A percentile compares a stretch with the other conserved stretches of the same genome.
Evolutionary conservation across 2,797 vertebrate genomes (phyloP).

Genomic region (Thalassophryne amazonica): DNA sequence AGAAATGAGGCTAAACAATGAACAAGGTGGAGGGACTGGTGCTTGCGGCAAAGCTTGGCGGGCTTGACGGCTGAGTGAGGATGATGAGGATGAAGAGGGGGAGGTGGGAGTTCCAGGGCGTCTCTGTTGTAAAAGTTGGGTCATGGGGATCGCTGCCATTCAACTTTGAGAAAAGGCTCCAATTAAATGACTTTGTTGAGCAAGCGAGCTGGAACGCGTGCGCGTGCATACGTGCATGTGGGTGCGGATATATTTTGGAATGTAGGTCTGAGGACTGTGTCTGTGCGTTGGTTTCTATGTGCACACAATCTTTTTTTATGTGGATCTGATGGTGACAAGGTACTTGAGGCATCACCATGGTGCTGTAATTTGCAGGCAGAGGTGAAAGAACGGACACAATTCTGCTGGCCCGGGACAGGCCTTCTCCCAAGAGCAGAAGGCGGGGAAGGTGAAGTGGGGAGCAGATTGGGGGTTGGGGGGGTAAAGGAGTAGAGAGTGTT

Average conservation of each 20-base stretch:
- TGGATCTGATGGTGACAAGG: constrained; percentile 56
- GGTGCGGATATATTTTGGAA: constrained; percentile 27
- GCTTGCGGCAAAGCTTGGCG: too few relatives aligned
- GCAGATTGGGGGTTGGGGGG: neutral
- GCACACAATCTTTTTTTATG: constrained; percentile 38
- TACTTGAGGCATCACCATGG: constrained; percentile 89
- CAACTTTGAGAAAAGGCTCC: constrained; percentile 79
- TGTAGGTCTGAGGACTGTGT: constrained; percentile 12
- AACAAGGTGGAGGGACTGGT: constrained; percentile 26
- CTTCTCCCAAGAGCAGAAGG: constrained; percentile 80
- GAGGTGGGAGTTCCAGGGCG: constrained; percentile 20
- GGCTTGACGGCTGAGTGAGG: constrained; percentile 29
- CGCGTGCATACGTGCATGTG: neutral
- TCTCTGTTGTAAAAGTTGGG: constrained; percentile 63
- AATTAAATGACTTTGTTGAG: constrained; percentile 87
- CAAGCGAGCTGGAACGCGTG: constrained; percentile 61
- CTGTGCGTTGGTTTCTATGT: constrained; percentile 23
- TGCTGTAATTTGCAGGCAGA: constrained; percentile 90
- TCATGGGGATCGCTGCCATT: constrained; percentile 68
- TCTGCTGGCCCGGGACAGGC: constrained; percentile 81
- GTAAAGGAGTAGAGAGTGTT: constrained; percentile 38
- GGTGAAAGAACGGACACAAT: constrained; percentile 88
- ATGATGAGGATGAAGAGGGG: constrained; percentile 18
- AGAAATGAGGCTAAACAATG: constrained; percentile 48
- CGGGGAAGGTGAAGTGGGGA: constrained; percentile 26